These are phyloP conservation scores for Greenwoodochromis staneri DNA, from an alignment of 2,113 vertebrate genomes.

Conservation along the genomic window DNA sequence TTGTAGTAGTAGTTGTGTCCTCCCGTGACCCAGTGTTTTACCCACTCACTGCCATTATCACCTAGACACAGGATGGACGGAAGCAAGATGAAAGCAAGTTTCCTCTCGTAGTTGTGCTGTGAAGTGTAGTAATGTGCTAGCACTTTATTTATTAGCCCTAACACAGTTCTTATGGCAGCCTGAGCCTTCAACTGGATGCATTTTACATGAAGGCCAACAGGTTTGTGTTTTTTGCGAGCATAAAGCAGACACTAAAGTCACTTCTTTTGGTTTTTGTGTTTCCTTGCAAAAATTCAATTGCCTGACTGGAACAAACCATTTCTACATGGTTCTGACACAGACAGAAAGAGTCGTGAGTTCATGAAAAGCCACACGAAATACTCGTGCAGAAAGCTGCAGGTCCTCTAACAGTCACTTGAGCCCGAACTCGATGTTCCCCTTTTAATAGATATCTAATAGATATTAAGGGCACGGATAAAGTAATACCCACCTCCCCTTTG, in stretches of 20 bases:
- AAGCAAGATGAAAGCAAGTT: not conserved
- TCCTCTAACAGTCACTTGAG: not conserved
- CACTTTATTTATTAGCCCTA: not conserved
- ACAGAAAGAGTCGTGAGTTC: not conserved
- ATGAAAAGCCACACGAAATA: not conserved
- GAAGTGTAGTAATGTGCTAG: not conserved
- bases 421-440: not conserved
- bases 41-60: conserved; percentile 83
- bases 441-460: not conserved
- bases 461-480: not conserved
- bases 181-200: not conserved
- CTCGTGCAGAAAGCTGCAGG: not conserved
- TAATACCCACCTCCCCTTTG: not conserved
- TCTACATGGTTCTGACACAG: not conserved
- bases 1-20: conserved; percentile 94
- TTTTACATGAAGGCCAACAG: not conserved
- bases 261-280: not conserved
- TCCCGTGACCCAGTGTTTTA: conserved; percentile 94
- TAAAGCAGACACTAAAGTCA: not conserved
- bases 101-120: not conserved
- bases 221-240: not conserved
- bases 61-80: conserved; percentile 56
- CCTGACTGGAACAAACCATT: not conserved
- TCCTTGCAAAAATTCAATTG: not conserved
- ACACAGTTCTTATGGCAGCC: not conserved